Evolutionary conservation across 2,113 vertebrate species (phyloP), one percentile per base, ranked within the genome.

Genomic region (Thomomys bottae): DNA sequence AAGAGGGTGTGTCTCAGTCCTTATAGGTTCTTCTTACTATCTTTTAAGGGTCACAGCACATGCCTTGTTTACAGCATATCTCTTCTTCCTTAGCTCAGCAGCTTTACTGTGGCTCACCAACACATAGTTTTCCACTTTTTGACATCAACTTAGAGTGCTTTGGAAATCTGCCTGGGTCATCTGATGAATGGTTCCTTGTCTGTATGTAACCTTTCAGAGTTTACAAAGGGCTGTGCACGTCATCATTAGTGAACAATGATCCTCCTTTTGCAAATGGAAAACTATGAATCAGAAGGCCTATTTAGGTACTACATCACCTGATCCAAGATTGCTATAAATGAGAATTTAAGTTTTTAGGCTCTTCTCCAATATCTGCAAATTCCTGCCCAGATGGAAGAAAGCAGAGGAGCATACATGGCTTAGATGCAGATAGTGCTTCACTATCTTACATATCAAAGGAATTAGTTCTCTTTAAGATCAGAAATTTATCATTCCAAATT

Each of bases 361-460:
- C 11, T 4, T 4, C 34, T 80, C n/a, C 72, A 64, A 21, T 30
- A 12, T 66, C 38, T 89, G 28, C 12, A 92, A 88, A 76, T 26
- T 87, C 45, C 72, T 84, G 24, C 36, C 57, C n/a, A 54, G 30
- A 85, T 71, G 83, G 4, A 92, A 34, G 87, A 77, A 63, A 87
- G 21, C 67, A 77, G 82, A 32, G 32, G 12, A 73, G 24, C 23
- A 24, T 8, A 5, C 24, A 61, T 24, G 23, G 21, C 59, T 61
- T 61, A 26, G 20, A 61, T 24, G 59, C 23, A 75, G 61, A 80
- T 4, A 79, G 23, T 92, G 93, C 59, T 77, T 42, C 88, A 2
- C 24, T 82, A 40, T 57, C 94, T 89, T 93, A 28, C 61, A 68
- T 87, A 78, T 87, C 77, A 89, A 89, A 89, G 17, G 32, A 77